Evolutionary conservation across 1,140 invertebrate genomes (phyloP).

Genomic region (Drosophila lowei): DNA sequence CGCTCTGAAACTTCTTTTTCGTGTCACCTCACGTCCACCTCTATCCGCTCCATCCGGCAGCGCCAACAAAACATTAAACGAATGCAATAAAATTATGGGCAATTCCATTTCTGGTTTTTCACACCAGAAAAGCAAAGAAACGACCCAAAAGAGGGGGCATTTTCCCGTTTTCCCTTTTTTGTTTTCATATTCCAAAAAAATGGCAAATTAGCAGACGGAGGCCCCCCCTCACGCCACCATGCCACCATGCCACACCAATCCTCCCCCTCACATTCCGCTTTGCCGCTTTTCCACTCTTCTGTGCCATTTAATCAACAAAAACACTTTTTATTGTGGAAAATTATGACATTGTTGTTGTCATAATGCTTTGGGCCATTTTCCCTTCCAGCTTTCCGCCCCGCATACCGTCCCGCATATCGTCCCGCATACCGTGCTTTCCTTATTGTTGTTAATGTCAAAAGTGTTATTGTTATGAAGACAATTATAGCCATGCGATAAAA

Average conservation of each 20-base stretch:
- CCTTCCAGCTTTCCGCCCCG: not conserved
- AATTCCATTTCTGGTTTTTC: constrained; percentile 74
- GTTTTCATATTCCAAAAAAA: constrained; percentile 14
- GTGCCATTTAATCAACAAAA: constrained; percentile 78
- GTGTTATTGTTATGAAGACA: constrained; percentile 80
- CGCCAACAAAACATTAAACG: constrained; percentile 34
- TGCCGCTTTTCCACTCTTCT: constrained; percentile 24
- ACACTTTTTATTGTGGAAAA: constrained; percentile 80
- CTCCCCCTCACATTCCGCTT: not conserved
- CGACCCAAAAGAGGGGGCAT: constrained; percentile 10
- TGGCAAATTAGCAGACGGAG: constrained; percentile 50
- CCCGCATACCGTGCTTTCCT: too few relatives aligned
- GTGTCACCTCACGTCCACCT: not conserved
- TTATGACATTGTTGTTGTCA: constrained; percentile 68
- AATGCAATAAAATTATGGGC: constrained; percentile 75
- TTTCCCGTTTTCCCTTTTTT: constrained; percentile 32
- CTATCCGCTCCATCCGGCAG: not conserved
- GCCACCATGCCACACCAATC: not conserved
- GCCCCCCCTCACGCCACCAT: not conserved
- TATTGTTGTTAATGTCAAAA: constrained; percentile 74
- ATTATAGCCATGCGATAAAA: constrained; percentile 75
- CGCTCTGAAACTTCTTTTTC: not conserved
- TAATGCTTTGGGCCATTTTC: constrained; percentile 39
- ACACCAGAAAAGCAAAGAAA: constrained; percentile 52
- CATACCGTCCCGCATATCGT: too few relatives aligned